Evolutionary conservation across 92 coral and sea anemone genomes (phyloP), one percentile per base, ranked within the genome.

Genomic region (Nematostella vectensis): DNA sequence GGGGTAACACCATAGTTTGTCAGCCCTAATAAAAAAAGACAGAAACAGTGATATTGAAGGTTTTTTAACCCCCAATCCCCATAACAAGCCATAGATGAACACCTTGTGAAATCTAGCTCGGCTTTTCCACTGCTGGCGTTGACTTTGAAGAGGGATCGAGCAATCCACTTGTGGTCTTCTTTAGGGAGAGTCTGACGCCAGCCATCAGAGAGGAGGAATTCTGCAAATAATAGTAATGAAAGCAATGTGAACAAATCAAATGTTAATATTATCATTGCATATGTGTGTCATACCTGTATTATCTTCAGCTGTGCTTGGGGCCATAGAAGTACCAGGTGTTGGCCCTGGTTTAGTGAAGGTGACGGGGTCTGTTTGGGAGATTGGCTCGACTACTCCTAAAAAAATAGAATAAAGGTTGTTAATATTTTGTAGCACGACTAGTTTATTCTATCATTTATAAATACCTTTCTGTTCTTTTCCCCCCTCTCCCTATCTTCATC

Each of bases 151-250:
- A 62, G 29, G 10, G 65, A 63, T 36, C 30, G 65, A 40, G 79
- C 45, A 18, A 72, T 54, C 79, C 79, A 63, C 21, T 16, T 48
- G 29, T 72, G 79, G 40, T 72, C 72, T 24, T 65, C 72, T 33
- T 39, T 64, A 11, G 79, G 79, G 1, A 79, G 52, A 24, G 71
- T 60, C 12, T 48, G 30, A 38, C 53, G 47, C 85, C 79, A 78
- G 27, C 75, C 85, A 20, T 72, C 70, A 1, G 64, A 50, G 1
- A 78, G 48, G 47, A 20, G 67, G 50, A 27, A 45, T 20, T 65
- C 33, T 45, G 25, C 58, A 44, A 20, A 44, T 13, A 47, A 45
- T 15, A 20, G 18, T 19, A 47, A 47, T 47, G 3, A 49, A 49
- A 19, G 1, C 2, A 61, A 61, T n/a, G n/a, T n/a, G n/a, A n/a